Percentiles rank a stretch among this genome's conserved stretches.
phyloP scores from a whole-genome alignment of 1,140 invertebrate genomes.

The Diachasma alloeum region DNA sequence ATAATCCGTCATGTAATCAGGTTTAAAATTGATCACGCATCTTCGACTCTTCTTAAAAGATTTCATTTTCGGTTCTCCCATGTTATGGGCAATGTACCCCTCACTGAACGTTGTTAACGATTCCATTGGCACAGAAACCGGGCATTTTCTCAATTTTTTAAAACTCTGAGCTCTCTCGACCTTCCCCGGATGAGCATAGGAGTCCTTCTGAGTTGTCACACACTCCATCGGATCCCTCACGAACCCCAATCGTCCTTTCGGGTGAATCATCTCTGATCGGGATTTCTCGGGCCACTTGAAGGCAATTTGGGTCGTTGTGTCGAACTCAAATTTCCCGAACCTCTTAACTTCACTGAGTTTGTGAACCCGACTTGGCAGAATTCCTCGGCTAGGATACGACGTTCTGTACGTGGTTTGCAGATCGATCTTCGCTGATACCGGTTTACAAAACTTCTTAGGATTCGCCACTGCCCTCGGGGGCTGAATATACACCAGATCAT shows the following conservation, averaged over 20 bases:
- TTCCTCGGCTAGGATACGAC: conserved; percentile 9
- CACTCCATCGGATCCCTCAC: background rate
- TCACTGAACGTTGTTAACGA: conserved; percentile 19
- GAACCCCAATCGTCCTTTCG: conserved; percentile 22
- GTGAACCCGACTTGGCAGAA: background rate
- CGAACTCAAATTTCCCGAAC: conserved; percentile 28
- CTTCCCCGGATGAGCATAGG: conserved; percentile 28
- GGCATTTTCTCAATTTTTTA: conserved; percentile 8
- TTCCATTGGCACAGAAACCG: conserved; percentile 26
- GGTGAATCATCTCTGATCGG: conserved; percentile 22
- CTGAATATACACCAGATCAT: conserved; percentile 26
- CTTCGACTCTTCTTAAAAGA: background rate
- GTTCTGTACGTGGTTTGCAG: conserved; percentile 18
- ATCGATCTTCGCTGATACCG: conserved; percentile 4
- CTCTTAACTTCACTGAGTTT: background rate
- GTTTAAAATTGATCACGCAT: conserved; percentile 19
- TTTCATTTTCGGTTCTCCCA: background rate
- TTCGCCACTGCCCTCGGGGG: background rate
- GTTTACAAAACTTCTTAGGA: conserved; percentile 12
- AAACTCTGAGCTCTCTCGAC: conserved; percentile 6
- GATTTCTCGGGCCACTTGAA: conserved; percentile 17
- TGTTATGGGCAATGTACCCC: conserved; percentile 22
- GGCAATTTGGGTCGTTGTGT: conserved; percentile 28
- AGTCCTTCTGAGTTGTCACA: conserved; percentile 26
- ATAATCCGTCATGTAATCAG: conserved; percentile 25